A percentile compares a stretch with the other conserved stretches of the same genome.
phyloP scores from a whole-genome alignment of 2,797 vertebrate species.

The Esox lucius region DNA sequence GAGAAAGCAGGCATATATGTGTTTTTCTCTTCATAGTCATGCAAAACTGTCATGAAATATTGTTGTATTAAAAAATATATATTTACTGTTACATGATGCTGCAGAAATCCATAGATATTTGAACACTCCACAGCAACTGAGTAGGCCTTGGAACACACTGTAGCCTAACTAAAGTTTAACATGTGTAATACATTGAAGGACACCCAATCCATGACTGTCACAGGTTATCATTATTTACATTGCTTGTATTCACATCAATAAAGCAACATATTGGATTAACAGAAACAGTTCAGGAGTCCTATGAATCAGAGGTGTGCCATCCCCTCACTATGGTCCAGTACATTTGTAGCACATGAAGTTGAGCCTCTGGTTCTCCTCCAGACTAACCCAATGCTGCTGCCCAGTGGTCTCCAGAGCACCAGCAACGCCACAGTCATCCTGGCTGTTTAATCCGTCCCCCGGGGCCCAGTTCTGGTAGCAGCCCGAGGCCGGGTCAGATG shows the following conservation, averaged over 20 bases:
- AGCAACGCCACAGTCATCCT: conserved; percentile 48
- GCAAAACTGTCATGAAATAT: no score
- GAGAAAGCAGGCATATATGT: no score
- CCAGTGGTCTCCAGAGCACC: conserved; percentile 67
- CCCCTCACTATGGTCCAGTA: conserved; percentile 15
- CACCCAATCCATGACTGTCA: background rate
- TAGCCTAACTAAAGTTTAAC: no score
- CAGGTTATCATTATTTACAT: background rate
- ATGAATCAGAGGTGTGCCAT: background rate
- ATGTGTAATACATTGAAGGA: no score
- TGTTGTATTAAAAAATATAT: no score
- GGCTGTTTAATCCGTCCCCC: conserved; percentile 45
- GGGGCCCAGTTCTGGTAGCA: conserved; percentile 71
- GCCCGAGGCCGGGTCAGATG: conserved; percentile 11
- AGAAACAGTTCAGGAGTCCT: background rate
- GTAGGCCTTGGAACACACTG: no score
- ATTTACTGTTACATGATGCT: no score
- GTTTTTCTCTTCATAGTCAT: no score
- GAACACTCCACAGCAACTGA: no score
- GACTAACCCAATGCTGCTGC: conserved; percentile 66
- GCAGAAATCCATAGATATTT: no score
- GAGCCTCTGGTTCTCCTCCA: conserved; percentile 52
- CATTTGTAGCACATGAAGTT: conserved; percentile 65
- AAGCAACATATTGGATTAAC: background rate
- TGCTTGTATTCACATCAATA: background rate